Conservation (phyloP, 1,140 invertebrate genomes). For the Condylostylus longicornis region DNA sequence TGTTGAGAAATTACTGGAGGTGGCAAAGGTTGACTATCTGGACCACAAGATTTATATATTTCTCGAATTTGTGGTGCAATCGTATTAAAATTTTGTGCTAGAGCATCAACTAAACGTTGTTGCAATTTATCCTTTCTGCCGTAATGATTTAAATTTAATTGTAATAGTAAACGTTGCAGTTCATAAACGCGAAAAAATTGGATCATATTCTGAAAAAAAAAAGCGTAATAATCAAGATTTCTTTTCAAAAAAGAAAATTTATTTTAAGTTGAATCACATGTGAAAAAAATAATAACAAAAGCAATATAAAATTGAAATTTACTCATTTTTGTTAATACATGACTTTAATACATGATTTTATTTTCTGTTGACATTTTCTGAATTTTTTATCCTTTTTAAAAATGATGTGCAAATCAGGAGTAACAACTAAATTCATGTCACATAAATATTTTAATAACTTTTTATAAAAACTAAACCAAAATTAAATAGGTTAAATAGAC, state of each 20-base stretch:
- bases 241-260: too few relatives aligned
- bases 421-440: too few relatives aligned
- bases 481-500: too few relatives aligned
- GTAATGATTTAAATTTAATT: conserved; percentile 70
- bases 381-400: not conserved
- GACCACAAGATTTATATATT: conserved; percentile 59
- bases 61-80: conserved; percentile 68
- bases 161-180: conserved; percentile 62
- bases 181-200: conserved; percentile 71
- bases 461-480: too few relatives aligned
- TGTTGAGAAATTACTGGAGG: not conserved
- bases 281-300: conserved; percentile 2
- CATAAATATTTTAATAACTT: too few relatives aligned
- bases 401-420: too few relatives aligned
- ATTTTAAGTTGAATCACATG: too few relatives aligned
- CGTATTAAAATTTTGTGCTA: conserved; percentile 52
- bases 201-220: conserved; percentile 68
- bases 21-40: conserved; percentile 28
- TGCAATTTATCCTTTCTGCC: conserved; percentile 78
- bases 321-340: not conserved
- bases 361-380: not conserved
- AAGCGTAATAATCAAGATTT: too few relatives aligned
- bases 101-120: conserved; percentile 57
- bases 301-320: not conserved
- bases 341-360: not conserved